A percentile compares a stretch with the other conserved stretches of the same genome.
Evolutionary conservation across 2,113 vertebrate species (phyloP).

Genomic region (Orycteropus afer): DNA sequence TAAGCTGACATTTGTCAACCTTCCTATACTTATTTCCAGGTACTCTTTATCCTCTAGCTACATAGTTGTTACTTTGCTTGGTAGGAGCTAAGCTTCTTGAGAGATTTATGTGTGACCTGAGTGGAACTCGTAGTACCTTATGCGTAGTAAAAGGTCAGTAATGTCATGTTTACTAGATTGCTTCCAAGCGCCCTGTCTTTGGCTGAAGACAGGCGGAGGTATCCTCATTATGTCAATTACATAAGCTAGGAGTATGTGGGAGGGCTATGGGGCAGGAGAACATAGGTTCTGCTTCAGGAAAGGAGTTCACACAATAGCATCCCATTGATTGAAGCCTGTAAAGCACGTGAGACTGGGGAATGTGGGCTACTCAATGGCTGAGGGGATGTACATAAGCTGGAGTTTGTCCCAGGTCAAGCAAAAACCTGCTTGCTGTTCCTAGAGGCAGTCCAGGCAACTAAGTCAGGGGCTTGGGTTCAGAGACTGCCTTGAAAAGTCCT

Average conservation of each 20-base stretch:
- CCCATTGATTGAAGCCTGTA: neutral
- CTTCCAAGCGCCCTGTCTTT: neutral
- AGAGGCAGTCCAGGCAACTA: neutral
- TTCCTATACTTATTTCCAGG: neutral
- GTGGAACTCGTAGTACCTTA: neutral
- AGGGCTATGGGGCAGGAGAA: neutral
- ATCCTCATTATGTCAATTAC: neutral
- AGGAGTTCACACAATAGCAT: neutral
- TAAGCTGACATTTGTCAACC: neutral
- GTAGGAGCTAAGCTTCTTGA: neutral
- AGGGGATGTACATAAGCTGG: neutral
- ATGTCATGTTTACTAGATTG: neutral
- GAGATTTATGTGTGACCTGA: neutral
- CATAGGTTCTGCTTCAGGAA: neutral
- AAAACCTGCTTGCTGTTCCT: neutral
- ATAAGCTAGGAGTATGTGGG: neutral
- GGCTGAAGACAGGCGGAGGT: neutral
- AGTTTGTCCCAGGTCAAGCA: neutral
- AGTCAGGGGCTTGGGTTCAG: neutral
- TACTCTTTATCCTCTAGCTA: neutral
- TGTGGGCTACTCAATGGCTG: accelerated
- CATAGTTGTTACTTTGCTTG: neutral
- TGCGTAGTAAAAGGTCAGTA: neutral
- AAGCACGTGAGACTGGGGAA: neutral
- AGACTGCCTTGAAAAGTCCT: neutral